Conservation (phyloP, 2,888 invertebrate species). For the Drosophila nr. perissopoda region DNA sequence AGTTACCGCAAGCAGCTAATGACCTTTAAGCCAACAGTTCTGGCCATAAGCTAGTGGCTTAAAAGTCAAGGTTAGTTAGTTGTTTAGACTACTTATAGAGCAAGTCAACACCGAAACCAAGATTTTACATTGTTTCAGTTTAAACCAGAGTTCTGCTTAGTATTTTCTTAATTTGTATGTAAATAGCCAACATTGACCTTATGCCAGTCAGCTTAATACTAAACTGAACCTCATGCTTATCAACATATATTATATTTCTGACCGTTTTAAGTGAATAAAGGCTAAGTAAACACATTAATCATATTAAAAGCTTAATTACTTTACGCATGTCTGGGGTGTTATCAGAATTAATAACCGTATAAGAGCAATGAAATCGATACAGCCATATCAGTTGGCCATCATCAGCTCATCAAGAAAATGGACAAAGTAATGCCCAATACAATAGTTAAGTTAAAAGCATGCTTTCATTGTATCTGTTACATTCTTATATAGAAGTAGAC, state of each 20-base stretch:
- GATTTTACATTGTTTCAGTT: not conserved
- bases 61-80: constrained; percentile 35
- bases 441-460: constrained; percentile 20
- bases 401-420: constrained; percentile 29
- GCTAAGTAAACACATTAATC: constrained; percentile 25
- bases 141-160: not conserved
- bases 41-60: constrained; percentile 6
- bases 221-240: not conserved
- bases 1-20: constrained; percentile 15
- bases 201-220: not conserved
- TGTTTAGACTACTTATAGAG: constrained; percentile 5
- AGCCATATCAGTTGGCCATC: constrained; percentile 28
- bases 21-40: constrained; percentile 30
- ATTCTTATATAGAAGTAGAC: constrained; percentile 6
- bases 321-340: constrained; percentile 40
- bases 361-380: constrained; percentile 37
- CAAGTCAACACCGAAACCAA: constrained; percentile 2
- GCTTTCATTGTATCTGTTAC: constrained; percentile 27
- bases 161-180: not conserved
- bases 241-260: not conserved
- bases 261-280: constrained; percentile 20
- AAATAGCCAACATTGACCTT: not conserved
- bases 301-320: constrained; percentile 48
- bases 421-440: constrained; percentile 13
- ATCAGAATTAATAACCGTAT: constrained; percentile 56